Percentiles rank a stretch among this genome's conserved stretches.
phyloP scores from a whole-genome alignment of 2,113 vertebrate genomes.

The Hiodon tergisus region DNA sequence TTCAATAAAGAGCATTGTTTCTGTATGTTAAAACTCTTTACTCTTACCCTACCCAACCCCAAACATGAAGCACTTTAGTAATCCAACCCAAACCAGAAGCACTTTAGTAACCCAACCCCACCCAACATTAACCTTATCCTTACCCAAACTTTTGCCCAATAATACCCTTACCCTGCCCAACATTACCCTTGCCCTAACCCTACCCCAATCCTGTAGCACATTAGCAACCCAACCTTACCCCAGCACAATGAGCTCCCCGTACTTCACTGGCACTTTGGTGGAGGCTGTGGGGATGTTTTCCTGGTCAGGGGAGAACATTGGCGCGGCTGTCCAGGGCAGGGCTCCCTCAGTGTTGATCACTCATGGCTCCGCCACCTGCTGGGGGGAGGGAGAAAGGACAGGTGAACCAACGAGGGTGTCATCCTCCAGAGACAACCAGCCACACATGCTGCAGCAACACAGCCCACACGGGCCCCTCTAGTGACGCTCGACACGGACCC shows the following conservation, averaged over 20 bases:
- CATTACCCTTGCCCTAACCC: too few species aligned
- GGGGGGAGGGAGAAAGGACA: slow-evolving; percentile 12
- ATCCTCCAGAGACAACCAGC: slow-evolving; percentile 9
- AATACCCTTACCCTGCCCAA: too few species aligned
- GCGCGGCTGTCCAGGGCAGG: slow-evolving; percentile 63
- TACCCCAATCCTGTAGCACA: too few species aligned
- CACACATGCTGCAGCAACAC: too few species aligned
- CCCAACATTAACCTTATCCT: background rate
- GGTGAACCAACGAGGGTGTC: slow-evolving; percentile 19
- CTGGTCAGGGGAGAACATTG: slow-evolving; percentile 98
- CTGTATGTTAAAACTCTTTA: too few species aligned
- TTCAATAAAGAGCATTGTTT: too few species aligned
- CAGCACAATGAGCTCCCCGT: slow-evolving; percentile 97
- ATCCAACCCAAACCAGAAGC: too few species aligned
- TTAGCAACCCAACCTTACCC: slow-evolving; percentile 70
- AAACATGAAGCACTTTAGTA: too few species aligned
- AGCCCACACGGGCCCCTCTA: too few species aligned
- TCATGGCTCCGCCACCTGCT: slow-evolving; percentile 1
- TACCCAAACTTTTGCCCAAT: background rate
- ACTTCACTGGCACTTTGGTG: slow-evolving; percentile 97
- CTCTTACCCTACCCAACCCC: too few species aligned
- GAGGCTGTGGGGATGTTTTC: slow-evolving; percentile 88
- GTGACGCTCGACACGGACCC: too few species aligned
- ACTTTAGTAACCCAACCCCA: background rate
- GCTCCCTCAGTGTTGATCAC: background rate